Base-by-base conservation (phyloP, 2,888 invertebrate genomes). In the Philaethria dido region DNA sequence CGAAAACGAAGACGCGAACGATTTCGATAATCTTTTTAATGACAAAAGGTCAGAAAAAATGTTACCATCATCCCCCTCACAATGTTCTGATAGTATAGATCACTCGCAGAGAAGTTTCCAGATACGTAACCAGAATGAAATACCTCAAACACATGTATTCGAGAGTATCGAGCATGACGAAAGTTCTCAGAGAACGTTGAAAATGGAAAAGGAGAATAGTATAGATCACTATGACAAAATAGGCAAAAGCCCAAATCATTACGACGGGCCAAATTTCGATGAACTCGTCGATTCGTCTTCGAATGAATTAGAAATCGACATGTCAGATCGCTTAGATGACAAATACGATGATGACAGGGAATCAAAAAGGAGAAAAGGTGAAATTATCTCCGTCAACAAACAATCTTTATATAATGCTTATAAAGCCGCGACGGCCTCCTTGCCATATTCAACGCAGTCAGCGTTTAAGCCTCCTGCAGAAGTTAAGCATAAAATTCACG, bases 1-100 rank as follows among this genome's bases (percentile, higher is more conserved):
- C 71, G 94, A 95, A 71, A 95, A 95, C 77, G 96, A 97, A 73
- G 96, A 96, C 77, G 95, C 95, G 36, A 96, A 96, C 48, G 95
- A 95, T 62, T 97, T 97, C 78, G 97, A 97, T 80, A 97, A 97
- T 85, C 91, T 97, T 0, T 97, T 97, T 79, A 96, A 96, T 79
- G 97, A 97, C 79, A 97, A 96, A 81, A 95, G 96, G 78, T 94
- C 94, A n/a, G 88, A 89, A 67, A 89, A 90, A 82, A 92, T 95
- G 88, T 93, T 95, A 42, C 95, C 95, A n/a, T 94, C 95, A 33
- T 94, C 95, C 45, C 93, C 94, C 57, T 94, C 94, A 25, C 94
- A 93, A 52, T 94, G 94, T 2, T 94, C 93, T 77, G 94, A 89
- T 80, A 93, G 90, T 81, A 94, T 93, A 68, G 94, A 94, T 69